Percentiles rank a stretch among this genome's conserved stretches.
These are phyloP conservation scores for Choloepus didactylus DNA, from an alignment of 2,797 vertebrate genomes.

Conservation along the genomic window DNA sequence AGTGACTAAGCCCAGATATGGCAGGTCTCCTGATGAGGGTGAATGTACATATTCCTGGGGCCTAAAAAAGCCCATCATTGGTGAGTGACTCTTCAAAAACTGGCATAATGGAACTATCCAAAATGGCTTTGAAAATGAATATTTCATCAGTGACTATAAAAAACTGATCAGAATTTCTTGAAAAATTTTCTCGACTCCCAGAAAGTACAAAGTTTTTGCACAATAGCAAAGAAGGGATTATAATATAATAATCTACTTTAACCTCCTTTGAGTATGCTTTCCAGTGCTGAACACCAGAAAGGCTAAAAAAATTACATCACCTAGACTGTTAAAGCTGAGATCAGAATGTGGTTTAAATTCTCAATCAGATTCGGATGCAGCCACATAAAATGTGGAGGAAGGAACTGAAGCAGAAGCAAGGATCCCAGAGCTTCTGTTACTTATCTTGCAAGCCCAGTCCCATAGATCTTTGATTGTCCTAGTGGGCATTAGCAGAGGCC, in stretches of 20 bases:
- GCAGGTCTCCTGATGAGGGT: too few species aligned
- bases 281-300: neutral
- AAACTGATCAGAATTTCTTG: neutral
- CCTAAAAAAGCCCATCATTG: neutral
- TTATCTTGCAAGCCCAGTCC: too few species aligned
- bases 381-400: neutral
- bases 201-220: neutral
- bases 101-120: neutral
- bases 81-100: neutral
- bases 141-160: neutral
- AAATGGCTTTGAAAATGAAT: neutral
- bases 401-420: neutral
- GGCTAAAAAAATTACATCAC: neutral
- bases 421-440: neutral
- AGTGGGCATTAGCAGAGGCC: neutral
- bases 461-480: neutral
- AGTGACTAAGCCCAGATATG: neutral
- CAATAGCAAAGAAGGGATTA: neutral
- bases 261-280: neutral
- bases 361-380: too few species aligned
- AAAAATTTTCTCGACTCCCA: neutral
- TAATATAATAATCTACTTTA: neutral
- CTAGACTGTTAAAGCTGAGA: neutral
- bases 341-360: neutral
- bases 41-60: accelerated